Conservation (phyloP, 2,888 invertebrate genomes). For the Phaedon cochleariae region DNA sequence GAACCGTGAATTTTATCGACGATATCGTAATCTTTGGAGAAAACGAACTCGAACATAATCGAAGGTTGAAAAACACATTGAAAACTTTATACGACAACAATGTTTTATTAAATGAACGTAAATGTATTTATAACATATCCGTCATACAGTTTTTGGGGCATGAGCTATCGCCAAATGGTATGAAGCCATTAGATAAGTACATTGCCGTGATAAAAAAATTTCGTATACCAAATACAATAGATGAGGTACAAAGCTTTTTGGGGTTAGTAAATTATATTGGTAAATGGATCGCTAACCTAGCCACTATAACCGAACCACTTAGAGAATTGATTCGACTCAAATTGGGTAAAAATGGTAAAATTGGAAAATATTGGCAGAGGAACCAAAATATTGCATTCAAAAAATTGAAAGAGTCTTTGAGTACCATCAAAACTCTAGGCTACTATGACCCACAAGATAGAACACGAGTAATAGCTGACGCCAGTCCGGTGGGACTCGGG, state of each 20-base stretch:
- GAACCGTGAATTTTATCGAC: constrained; percentile 14
- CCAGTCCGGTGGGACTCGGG: constrained; percentile 44
- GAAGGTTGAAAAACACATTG: neutral
- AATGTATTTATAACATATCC: constrained; percentile 41
- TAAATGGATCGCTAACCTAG: constrained; percentile 44
- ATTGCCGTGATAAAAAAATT: neutral
- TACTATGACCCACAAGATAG: constrained; percentile 36
- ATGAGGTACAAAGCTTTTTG: constrained; percentile 45
- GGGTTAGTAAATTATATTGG: constrained; percentile 49
- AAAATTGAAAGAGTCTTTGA: constrained; percentile 27
- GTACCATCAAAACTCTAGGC: constrained; percentile 28
- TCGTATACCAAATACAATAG: constrained; percentile 16
- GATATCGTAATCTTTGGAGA: constrained; percentile 20
- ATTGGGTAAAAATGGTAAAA: constrained; percentile 46
- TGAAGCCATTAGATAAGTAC: constrained; percentile 16
- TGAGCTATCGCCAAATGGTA: constrained; percentile 16
- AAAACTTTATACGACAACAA: neutral
- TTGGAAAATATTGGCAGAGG: constrained; percentile 33
- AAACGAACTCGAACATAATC: constrained; percentile 10
- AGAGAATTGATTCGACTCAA: constrained; percentile 49
- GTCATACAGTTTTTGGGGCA: constrained; percentile 35
- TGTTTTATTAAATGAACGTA: constrained; percentile 39
- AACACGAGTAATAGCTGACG: constrained; percentile 39
- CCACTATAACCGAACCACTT: constrained; percentile 34
- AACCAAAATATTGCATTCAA: constrained; percentile 26